Percentiles rank a stretch among this genome's conserved stretches.
phyloP scores from a whole-genome alignment of 2,888 invertebrate genomes.

The Tholera decimalis region DNA sequence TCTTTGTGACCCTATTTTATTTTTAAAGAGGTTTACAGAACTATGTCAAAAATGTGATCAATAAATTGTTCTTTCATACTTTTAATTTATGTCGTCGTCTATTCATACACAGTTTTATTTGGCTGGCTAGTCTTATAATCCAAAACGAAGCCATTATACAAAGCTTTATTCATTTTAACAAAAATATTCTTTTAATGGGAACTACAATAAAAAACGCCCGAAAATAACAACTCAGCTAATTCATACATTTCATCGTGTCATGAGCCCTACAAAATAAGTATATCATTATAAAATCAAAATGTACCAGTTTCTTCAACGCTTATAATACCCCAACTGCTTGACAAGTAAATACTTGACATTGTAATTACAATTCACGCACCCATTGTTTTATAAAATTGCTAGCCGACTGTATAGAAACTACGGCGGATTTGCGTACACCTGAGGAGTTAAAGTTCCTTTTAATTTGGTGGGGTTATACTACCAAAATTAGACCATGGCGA shows the following conservation, averaged over 20 bases:
- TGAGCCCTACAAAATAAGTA: constrained; percentile 57
- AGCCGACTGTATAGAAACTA: constrained; percentile 48
- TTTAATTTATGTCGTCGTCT: too few relatives aligned
- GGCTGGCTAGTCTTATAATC: not conserved
- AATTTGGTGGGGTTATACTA: constrained; percentile 68
- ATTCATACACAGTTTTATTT: not conserved
- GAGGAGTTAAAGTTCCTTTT: constrained; percentile 51
- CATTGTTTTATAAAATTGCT: constrained; percentile 79
- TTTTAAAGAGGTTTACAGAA: not conserved
- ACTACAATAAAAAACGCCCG: constrained; percentile 33
- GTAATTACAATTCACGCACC: constrained; percentile 80
- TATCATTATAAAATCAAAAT: constrained; percentile 68
- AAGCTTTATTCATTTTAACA: not conserved
- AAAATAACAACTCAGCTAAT: constrained; percentile 54
- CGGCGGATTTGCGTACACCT: constrained; percentile 53
- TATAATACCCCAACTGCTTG: constrained; percentile 71
- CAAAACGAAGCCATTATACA: not conserved
- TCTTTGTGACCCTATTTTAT: constrained; percentile 12
- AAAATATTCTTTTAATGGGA: constrained; percentile 9
- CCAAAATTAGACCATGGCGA: constrained; percentile 81
- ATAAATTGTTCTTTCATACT: not conserved
- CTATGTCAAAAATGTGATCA: not conserved
- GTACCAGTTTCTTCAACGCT: constrained; percentile 67
- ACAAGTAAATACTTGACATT: constrained; percentile 83
- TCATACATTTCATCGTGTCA: constrained; percentile 63